Evolutionary conservation across 2,888 invertebrate species (phyloP), one percentile per base, ranked within the genome.

Genomic region (Sycophila texana): DNA sequence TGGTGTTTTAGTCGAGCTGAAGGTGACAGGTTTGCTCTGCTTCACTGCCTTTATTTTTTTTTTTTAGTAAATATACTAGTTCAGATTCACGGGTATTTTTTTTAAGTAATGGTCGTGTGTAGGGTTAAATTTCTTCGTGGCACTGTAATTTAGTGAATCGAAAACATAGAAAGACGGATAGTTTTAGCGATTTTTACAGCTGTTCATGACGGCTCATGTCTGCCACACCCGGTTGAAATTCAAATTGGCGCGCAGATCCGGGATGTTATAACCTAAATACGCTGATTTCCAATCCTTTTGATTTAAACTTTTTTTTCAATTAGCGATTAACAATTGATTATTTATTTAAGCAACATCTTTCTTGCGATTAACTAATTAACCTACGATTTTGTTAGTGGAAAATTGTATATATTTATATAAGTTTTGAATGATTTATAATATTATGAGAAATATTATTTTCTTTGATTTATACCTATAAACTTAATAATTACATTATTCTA

Each of bases 211-310:
- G 70, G 16, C 5, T 49, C 55, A 20, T 39, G 57, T 53, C 87
- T 87, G 86, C 87, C 87, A 86, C 85, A 86, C 84, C 85, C 87
- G 85, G 83, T 74, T 74, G 14, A 55, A 88, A 88, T 89, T 89
- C 85, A 86, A 89, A 89, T 87, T 89, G 85, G 86, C 88, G 89
- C 89, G 89, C 88, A 86, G 79, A 80, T 79, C 75, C 74, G 84
- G 84, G 84, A 85, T 87, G 87, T n/a, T 78, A 78, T 89, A 89
- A 89, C 89, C 89, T 89, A 86, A 84, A 86, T 85, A 73, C 53
- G 14, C 53, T 66, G 55, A 65, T 73, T 76, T 72, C 60, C 30
- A n/a, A n/a, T 58, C 63, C 53, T 30, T 18, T 39, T 65, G 18
- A 55, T 61, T 65, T 60, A 18, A 12, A 49, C 20, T 55, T 53